Base-by-base conservation (phyloP, 2,797 vertebrate genomes). In the Scolopax rusticola region DNA sequence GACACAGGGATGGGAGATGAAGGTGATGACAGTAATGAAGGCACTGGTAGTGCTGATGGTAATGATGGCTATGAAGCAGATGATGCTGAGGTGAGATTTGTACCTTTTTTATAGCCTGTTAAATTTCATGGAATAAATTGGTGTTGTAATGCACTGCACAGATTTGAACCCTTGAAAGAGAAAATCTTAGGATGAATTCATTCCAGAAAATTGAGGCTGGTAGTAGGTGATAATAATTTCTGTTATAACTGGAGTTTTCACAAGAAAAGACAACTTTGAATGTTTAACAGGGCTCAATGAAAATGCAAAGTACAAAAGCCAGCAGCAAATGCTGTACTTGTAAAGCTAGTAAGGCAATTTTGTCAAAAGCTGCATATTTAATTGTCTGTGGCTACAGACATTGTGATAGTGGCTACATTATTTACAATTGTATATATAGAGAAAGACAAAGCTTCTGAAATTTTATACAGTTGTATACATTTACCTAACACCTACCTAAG, bases 21-120 rank as follows among this genome's bases (percentile, higher is more conserved):
- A 95, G 99, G 98, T 47, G 99, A 99, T 45, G 99, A 99, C 59
- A 99, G 99, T 71, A 99, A 99, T 8, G 99, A 99, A 71, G 99
- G 98, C 64, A 98, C 98, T 25, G 98, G 98, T 40, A 99, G 99
- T 60, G 98, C 98, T 54, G 99, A 99, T 33, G 99, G 98, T n/a
- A 99, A 99, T 30, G 99, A 99, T 70, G 98, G 98, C 3, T 99
- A 99, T 17, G 99, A 99, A 96, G 99, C 98, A 70, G 99, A 99
- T 8, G 99, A 99, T 78, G 97, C 98, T 21, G 99, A 99, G 98
- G 99, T 99, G 92, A 82, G 96, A 85, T 75, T 59, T 69, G 2
- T 75, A n/a, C 15, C 0, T 56, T 56, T 54, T 54, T 45, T 18
- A 20, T n/a, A 53, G 10, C 8, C 15, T 47, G 6, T 38, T 89